These are phyloP conservation scores for Rhinichthys osculus DNA, from an alignment of 2,797 vertebrate species.

Conservation along the genomic window DNA sequence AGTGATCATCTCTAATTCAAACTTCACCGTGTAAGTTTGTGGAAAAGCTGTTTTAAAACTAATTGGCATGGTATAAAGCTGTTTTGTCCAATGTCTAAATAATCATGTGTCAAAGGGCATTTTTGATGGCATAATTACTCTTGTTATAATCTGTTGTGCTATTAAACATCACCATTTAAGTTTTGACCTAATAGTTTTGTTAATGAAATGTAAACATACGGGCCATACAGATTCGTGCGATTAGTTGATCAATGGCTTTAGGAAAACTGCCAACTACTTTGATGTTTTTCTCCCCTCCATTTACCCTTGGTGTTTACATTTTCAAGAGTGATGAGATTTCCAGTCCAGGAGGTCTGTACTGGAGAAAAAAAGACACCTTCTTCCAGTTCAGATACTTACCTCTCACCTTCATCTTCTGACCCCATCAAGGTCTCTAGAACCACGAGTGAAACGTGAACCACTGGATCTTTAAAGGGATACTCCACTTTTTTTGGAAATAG, in stretches of 20 bases:
- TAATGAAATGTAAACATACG: background rate
- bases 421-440: background rate
- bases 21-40: background rate
- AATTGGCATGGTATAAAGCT: background rate
- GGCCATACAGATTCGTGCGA: background rate
- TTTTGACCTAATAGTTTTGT: background rate
- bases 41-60: background rate
- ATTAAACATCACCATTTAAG: background rate
- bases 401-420: background rate
- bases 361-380: background rate
- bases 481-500: too few species aligned
- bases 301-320: background rate
- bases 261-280: background rate
- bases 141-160: background rate
- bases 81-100: background rate
- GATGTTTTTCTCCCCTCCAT: background rate
- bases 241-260: background rate
- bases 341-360: background rate
- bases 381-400: background rate
- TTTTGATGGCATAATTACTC: background rate
- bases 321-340: background rate
- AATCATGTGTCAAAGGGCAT: background rate
- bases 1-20: background rate
- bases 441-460: slow-evolving; percentile 15
- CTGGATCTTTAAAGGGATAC: too few species aligned